Conservation (phyloP, 2,888 invertebrate species). For the Enchytraeus crypticus region DNA sequence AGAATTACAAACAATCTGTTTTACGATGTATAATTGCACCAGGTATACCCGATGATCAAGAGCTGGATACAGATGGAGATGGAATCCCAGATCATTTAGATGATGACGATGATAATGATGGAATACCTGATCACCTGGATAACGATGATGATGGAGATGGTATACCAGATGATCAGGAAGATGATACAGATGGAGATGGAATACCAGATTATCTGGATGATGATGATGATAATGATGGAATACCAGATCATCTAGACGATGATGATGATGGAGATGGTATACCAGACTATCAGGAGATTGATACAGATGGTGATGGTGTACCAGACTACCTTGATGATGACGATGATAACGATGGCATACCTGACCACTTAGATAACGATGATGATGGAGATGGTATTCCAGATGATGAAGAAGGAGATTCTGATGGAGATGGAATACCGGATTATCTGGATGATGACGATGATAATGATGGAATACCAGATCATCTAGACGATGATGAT, state of each 20-base stretch:
- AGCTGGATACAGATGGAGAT: conserved; percentile 23
- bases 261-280: too few species aligned
- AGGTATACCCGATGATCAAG: too few species aligned
- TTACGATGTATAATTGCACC: too few species aligned
- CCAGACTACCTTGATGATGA: conserved; percentile 24
- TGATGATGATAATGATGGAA: conserved; percentile 27
- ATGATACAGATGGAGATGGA: too few species aligned
- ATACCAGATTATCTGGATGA: conserved; percentile 17
- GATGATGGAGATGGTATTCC: too few species aligned
- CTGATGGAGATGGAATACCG: conserved; percentile 34
- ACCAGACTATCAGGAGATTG: too few species aligned
- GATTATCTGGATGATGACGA: conserved; percentile 28
- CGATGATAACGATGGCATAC: conserved; percentile 34
- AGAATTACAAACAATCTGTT: too few species aligned
- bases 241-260: conserved; percentile 31
- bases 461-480: conserved; percentile 34
- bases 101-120: conserved; percentile 26
- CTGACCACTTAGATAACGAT: conserved; percentile 21
- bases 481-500: conserved; percentile 22
- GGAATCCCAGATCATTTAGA: conserved; percentile 27
- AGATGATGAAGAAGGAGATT: too few species aligned
- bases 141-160: conserved; percentile 32
- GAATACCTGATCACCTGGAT: conserved; percentile 29
- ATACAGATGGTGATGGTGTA: conserved; percentile 30
- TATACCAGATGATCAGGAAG: too few species aligned